A percentile compares a stretch with the other conserved stretches of the same genome.
phyloP scores from a whole-genome alignment of 2,113 vertebrate genomes.

The Aramus guarauna region DNA sequence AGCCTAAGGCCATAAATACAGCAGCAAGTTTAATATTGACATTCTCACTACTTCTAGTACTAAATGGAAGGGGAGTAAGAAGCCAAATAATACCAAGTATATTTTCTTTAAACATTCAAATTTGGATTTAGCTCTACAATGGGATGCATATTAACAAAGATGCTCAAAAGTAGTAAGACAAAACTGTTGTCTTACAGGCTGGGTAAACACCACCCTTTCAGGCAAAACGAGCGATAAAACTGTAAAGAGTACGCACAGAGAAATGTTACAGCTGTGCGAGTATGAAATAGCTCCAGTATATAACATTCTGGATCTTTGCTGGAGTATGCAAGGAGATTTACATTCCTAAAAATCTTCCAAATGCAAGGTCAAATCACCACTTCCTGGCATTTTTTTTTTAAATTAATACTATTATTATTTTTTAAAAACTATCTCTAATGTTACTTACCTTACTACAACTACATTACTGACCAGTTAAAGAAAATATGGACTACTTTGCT shows the following conservation, averaged over 20 bases:
- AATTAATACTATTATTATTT: neutral
- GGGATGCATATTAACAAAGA: neutral
- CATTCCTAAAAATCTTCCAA: neutral
- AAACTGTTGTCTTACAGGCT: neutral
- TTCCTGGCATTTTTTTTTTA: neutral
- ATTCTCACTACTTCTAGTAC: neutral
- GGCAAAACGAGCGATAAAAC: neutral
- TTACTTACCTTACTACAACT: neutral
- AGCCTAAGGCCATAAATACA: neutral
- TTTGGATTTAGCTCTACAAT: neutral
- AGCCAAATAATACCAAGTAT: neutral
- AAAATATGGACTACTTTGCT: neutral
- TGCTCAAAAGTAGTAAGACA: neutral
- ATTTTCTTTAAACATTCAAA: neutral
- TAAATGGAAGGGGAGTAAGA: neutral
- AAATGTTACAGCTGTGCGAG: neutral
- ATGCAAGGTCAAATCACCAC: neutral
- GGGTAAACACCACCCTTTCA: neutral
- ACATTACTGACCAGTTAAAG: neutral
- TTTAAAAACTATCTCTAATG: neutral
- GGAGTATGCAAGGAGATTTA: neutral
- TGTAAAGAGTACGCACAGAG: neutral
- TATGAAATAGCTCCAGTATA: neutral
- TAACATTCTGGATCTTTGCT: neutral
- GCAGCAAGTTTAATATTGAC: neutral